Conservation (phyloP, 2,797 vertebrate species). For the Sebastes glaucus region DNA sequence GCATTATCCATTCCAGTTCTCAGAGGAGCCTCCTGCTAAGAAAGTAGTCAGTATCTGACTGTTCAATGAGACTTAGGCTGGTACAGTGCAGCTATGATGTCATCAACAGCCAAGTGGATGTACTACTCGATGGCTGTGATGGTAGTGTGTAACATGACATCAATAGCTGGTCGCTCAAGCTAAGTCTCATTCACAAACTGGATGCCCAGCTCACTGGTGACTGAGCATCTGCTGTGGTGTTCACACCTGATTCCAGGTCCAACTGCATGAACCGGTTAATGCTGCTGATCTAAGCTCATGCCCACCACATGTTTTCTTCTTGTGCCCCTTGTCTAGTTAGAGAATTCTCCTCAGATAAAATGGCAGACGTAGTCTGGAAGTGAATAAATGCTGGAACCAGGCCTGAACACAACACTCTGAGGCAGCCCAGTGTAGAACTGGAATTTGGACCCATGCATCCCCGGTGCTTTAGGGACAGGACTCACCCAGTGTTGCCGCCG, state of each 20-base stretch:
- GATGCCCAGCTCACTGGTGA: background rate
- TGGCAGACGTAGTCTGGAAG: background rate
- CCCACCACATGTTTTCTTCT: background rate
- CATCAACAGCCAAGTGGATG: background rate
- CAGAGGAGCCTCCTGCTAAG: slow-evolving; percentile 14
- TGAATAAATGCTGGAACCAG: background rate
- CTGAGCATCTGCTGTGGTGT: background rate
- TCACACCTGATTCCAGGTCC: background rate
- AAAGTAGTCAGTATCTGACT: background rate
- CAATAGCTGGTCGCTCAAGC: background rate
- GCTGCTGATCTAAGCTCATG: background rate
- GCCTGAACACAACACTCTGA: background rate
- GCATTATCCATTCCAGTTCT: slow-evolving; percentile 53
- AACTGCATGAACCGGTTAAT: background rate
- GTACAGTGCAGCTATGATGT: background rate
- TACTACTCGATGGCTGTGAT: background rate
- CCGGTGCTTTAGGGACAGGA: slow-evolving; percentile 60
- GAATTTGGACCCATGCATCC: slow-evolving; percentile 49
- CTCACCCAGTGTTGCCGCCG: slow-evolving; percentile 92
- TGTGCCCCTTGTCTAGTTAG: background rate
- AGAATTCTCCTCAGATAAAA: background rate
- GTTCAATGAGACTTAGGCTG: background rate
- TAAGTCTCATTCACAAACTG: background rate
- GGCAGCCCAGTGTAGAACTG: slow-evolving; percentile 31
- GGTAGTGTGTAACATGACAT: background rate